phyloP scores from a whole-genome alignment of 2,888 invertebrate genomes.

The Amorpha juglandis region DNA sequence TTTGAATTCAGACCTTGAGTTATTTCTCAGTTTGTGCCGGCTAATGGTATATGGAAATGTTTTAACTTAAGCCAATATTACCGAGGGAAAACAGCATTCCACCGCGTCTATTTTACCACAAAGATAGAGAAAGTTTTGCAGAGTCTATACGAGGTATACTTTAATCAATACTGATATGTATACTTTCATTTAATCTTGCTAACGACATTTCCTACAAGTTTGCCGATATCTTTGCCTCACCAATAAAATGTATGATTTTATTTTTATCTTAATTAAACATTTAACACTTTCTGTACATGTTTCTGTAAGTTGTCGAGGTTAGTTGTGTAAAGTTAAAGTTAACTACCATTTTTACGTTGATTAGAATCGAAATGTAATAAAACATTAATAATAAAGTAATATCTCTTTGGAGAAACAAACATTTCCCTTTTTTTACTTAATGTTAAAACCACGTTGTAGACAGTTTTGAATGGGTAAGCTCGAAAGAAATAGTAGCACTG shows the following conservation, averaged over 20 bases:
- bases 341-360: too few species aligned
- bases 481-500: too few species aligned
- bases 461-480: too few species aligned
- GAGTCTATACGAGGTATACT: neutral
- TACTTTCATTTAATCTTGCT: slow-evolving; percentile 14
- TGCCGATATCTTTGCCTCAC: neutral
- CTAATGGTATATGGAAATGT: slow-evolving; percentile 13
- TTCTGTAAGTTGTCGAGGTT: neutral
- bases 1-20: slow-evolving; percentile 10
- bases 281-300: neutral
- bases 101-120: slow-evolving; percentile 1
- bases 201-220: neutral
- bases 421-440: too few species aligned
- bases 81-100: neutral
- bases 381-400: too few species aligned
- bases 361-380: too few species aligned
- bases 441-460: too few species aligned
- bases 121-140: slow-evolving; percentile 2
- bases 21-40: slow-evolving; percentile 5
- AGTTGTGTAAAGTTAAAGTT: neutral
- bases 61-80: neutral
- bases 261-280: neutral
- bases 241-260: neutral
- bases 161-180: neutral
- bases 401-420: too few species aligned